Evolutionary conservation across 2,797 vertebrate species (phyloP).

Genomic region (Chiloscyllium punctatum): DNA sequence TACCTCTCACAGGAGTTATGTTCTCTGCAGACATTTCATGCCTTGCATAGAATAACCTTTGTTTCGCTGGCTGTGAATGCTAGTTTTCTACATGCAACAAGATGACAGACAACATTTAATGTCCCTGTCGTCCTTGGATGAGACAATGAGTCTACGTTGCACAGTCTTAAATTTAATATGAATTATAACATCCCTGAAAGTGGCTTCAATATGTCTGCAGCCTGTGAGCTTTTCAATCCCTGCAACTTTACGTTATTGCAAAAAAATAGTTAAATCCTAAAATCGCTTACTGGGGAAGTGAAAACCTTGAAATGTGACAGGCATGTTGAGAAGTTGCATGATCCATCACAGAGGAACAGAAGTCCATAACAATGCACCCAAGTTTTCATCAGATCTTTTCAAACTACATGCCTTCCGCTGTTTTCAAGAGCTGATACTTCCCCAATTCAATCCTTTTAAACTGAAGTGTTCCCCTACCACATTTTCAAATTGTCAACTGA

Average conservation of each 20-base stretch:
- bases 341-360: not conserved
- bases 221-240: not conserved
- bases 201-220: not conserved
- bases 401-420: not conserved
- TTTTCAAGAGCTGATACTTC: not conserved
- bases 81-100: not conserved
- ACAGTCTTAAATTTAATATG: not conserved
- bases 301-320: not conserved
- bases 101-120: not conserved
- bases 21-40: not conserved
- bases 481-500: not conserved
- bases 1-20: not conserved
- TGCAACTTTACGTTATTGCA: not conserved
- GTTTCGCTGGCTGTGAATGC: not conserved
- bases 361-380: not conserved
- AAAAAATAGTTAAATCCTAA: not conserved
- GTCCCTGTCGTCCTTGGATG: not conserved
- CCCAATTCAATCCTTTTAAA: not conserved
- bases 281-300: not conserved
- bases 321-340: not conserved
- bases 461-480: not conserved
- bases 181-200: not conserved
- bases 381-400: not conserved
- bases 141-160: not conserved
- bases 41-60: not conserved